These are phyloP conservation scores for Gallinago paraguaiae DNA, from an alignment of 2,113 vertebrate species.

Conservation along the genomic window DNA sequence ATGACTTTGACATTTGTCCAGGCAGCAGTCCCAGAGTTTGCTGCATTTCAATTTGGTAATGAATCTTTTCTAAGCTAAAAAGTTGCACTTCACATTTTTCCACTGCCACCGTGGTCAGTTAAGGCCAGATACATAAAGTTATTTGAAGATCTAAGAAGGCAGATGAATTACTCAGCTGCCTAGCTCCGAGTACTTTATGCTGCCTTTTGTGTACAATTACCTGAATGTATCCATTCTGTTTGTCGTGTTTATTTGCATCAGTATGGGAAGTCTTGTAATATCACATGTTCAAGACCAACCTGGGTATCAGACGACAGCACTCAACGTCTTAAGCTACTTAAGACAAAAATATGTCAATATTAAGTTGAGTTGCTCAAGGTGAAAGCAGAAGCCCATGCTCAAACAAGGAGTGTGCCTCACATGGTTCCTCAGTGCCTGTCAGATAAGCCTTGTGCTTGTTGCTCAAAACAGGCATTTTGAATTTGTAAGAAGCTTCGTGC, in stretches of 20 bases:
- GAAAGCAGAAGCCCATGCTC: not conserved
- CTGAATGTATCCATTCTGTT: not conserved
- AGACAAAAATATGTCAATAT: not conserved
- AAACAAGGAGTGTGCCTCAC: fast-evolving
- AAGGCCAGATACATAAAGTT: not conserved
- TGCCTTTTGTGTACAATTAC: not conserved
- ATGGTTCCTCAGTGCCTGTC: not conserved
- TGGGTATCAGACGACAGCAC: not conserved
- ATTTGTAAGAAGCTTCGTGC: not conserved
- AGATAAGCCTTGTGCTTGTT: not conserved
- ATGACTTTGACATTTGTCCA: not conserved
- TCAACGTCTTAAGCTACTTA: not conserved
- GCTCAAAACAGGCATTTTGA: not conserved
- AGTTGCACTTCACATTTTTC: not conserved
- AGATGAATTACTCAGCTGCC: not conserved
- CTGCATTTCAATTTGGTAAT: not conserved
- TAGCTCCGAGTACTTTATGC: too few species aligned
- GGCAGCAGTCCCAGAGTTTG: not conserved
- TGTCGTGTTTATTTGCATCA: not conserved
- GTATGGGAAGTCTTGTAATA: not conserved
- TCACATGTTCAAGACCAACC: not conserved
- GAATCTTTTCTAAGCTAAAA: not conserved
- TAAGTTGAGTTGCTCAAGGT: not conserved
- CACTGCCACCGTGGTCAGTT: not conserved
- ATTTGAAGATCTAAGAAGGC: not conserved